Evolutionary conservation across 2,113 vertebrate species (phyloP).

Genomic region (Phylloscopus trochiloides): DNA sequence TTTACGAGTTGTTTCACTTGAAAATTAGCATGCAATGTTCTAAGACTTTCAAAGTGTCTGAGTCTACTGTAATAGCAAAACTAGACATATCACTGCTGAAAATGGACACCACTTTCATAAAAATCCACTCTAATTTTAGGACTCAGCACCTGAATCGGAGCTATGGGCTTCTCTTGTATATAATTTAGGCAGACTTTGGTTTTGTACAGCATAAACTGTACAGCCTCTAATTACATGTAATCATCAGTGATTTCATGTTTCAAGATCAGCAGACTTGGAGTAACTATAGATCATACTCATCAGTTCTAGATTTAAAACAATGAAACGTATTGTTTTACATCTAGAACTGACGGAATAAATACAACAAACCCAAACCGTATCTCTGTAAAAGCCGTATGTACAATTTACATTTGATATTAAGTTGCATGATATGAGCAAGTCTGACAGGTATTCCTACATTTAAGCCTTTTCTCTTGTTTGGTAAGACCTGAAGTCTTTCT

Average conservation of each 20-base stretch:
- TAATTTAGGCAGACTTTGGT: not conserved
- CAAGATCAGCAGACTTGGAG: not conserved
- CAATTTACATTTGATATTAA: not conserved
- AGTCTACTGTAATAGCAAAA: not conserved
- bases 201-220: not conserved
- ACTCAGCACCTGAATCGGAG: not conserved
- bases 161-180: not conserved
- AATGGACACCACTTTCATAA: not conserved
- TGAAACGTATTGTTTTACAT: not conserved
- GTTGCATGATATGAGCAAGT: not conserved
- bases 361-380: not conserved
- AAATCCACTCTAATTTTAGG: not conserved
- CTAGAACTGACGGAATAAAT: not conserved
- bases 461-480: not conserved
- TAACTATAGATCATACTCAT: not conserved
- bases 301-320: too few species aligned
- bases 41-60: not conserved
- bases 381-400: not conserved
- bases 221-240: not conserved
- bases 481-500: not conserved
- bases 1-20: not conserved
- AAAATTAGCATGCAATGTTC: not conserved
- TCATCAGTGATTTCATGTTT: not conserved
- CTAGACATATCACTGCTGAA: not conserved
- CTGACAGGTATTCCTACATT: not conserved